Base-by-base conservation (phyloP, 2,888 invertebrate genomes). In the Gerosis bhagava region DNA sequence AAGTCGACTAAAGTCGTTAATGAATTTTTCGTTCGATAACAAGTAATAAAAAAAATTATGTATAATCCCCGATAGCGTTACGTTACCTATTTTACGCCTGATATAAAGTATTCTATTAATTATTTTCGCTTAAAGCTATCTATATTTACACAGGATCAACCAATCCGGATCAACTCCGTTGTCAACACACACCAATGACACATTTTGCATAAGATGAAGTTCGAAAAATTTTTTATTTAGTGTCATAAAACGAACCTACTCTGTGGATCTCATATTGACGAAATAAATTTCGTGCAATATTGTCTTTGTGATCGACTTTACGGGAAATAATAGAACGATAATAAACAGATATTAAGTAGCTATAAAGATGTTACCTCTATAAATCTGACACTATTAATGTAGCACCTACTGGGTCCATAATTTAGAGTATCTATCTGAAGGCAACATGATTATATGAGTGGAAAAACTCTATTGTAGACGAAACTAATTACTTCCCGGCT, bases 261-360 rank as follows among this genome's bases (percentile, higher is more conserved):
- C n/a, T n/a, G n/a, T n/a, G n/a, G n/a, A n/a, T n/a, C n/a, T n/a
- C n/a, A n/a, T n/a, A n/a, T n/a, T 42, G 32, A 32, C 19, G 49
- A 41, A 52, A 56, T 59, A 58, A 56, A 54, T 54, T 24, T 32
- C 47, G 42, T 56, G 48, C 51, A 50, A 58, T 60, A 59, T 56
- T 57, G 50, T 54, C 53, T 46, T 51, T 50, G 53, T 51, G 56
- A 61, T 60, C 59, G 54, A 37, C 22, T 54, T 57, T 55, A 57
- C 28, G 49, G 35, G 49, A 40, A 41, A 43, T 54, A 51, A 59
- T 59, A 56, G 54, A 54, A 47, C 48, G 42, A 58, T 56, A 53
- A 64, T 63, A 63, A 64, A 63, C 51, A 61, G 51, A 63, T 59
- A 50, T 63, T 63, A 63, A 67, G 60, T 61, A 59, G 51, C 48